Conservation (phyloP, 2,888 invertebrate genomes). For the Apamea sordens region DNA sequence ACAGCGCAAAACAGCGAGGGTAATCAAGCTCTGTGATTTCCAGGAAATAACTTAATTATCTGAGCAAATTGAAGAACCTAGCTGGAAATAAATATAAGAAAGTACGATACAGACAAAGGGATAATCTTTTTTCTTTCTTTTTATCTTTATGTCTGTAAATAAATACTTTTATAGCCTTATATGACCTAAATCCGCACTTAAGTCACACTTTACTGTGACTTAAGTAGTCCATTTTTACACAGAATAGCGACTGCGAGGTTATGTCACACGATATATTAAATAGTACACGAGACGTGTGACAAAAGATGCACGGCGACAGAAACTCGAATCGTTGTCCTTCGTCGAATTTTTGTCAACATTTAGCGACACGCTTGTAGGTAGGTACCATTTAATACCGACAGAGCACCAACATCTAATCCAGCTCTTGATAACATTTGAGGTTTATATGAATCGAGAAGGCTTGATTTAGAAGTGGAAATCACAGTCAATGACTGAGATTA, state of each 20-base stretch:
- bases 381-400: not conserved
- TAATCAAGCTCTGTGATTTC: not conserved
- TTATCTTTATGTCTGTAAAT: not conserved
- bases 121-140: too few relatives aligned
- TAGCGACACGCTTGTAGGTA: not conserved
- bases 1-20: not conserved
- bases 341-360: not conserved
- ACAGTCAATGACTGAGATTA: not conserved
- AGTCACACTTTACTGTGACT: too few relatives aligned
- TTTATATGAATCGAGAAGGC: not conserved
- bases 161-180: not conserved
- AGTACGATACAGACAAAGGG: not conserved
- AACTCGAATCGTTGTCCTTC: too few relatives aligned
- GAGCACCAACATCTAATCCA: not conserved
- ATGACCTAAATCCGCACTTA: too few relatives aligned
- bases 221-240: too few relatives aligned
- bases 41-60: not conserved
- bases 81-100: not conserved
- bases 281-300: too few relatives aligned
- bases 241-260: too few relatives aligned
- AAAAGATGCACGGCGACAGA: too few relatives aligned
- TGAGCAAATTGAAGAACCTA: not conserved
- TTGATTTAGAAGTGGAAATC: not conserved
- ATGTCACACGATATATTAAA: too few relatives aligned
- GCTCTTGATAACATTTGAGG: not conserved